A percentile compares a stretch with the other conserved stretches of the same genome.
Conservation (phyloP, 2,113 vertebrate species). For the Anoplopoma fimbria region DNA sequence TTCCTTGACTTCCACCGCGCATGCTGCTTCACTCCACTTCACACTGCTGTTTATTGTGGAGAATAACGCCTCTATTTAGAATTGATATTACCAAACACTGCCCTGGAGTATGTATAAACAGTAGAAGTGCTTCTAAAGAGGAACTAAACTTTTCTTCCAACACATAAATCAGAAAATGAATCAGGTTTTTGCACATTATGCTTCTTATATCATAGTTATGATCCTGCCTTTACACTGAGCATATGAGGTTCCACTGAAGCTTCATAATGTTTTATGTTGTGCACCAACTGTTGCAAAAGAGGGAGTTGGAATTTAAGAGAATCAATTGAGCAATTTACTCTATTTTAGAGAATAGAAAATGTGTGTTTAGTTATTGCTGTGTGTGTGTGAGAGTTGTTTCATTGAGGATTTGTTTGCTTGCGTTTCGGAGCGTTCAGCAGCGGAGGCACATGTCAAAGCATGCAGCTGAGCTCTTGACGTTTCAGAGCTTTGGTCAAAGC, state of each 20-base stretch:
- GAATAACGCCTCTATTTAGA: constrained; percentile 43
- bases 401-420: not conserved
- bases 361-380: not conserved
- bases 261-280: not conserved
- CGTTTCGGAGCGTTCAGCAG: not conserved
- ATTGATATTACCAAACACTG: constrained; percentile 23
- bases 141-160: not conserved
- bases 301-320: not conserved
- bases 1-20: not conserved
- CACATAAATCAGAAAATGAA: not conserved
- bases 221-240: not conserved
- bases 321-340: not conserved
- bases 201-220: not conserved
- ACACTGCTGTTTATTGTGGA: constrained; percentile 32
- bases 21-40: constrained; percentile 5
- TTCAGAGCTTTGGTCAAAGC: not conserved
- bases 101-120: constrained; percentile 12
- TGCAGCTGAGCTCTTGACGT: constrained; percentile 23
- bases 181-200: not conserved
- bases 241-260: too few species aligned
- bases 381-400: not conserved
- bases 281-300: not conserved
- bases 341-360: not conserved
- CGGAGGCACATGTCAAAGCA: constrained; percentile 52
- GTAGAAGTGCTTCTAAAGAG: not conserved